Conservation (phyloP, 2,113 vertebrate genomes). For the Ceyx cyanopectus region DNA sequence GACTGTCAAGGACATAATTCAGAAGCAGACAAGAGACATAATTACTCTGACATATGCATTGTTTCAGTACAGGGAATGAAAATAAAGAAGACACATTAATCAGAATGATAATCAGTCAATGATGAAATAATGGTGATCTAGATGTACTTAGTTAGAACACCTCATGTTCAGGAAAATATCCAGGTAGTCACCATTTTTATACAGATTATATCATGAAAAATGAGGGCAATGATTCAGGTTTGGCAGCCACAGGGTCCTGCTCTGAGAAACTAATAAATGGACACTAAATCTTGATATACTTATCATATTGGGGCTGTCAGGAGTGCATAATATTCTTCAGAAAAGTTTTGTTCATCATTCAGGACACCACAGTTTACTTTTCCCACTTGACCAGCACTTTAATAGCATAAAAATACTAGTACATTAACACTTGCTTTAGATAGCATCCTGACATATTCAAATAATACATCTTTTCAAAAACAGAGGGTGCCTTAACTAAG, state of each 20-base stretch:
- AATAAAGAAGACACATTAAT: constrained; percentile 79
- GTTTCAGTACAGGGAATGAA: constrained; percentile 71
- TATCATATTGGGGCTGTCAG: constrained; percentile 76
- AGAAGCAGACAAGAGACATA: constrained; percentile 16
- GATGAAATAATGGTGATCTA: constrained; percentile 74
- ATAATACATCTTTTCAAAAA: neutral
- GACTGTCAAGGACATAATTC: constrained; percentile 39
- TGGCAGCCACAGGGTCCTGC: constrained; percentile 72
- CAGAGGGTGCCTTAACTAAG: neutral
- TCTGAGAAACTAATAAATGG: constrained; percentile 78
- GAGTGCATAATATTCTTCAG: constrained; percentile 65
- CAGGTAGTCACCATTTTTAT: constrained; percentile 75
- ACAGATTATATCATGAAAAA: constrained; percentile 81
- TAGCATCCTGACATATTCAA: neutral
- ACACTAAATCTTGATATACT: constrained; percentile 83
- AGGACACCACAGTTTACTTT: constrained; percentile 48
- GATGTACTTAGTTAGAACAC: constrained; percentile 70
- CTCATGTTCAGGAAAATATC: constrained; percentile 74
- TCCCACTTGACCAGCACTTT: neutral
- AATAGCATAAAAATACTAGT: neutral
- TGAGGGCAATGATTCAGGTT: constrained; percentile 79
- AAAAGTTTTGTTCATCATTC: constrained; percentile 73
- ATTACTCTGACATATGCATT: constrained; percentile 65
- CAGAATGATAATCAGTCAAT: constrained; percentile 77
- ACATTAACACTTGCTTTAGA: neutral